Evolutionary conservation across 2,113 vertebrate species (phyloP).

Genomic region (Electrona antarctica): DNA sequence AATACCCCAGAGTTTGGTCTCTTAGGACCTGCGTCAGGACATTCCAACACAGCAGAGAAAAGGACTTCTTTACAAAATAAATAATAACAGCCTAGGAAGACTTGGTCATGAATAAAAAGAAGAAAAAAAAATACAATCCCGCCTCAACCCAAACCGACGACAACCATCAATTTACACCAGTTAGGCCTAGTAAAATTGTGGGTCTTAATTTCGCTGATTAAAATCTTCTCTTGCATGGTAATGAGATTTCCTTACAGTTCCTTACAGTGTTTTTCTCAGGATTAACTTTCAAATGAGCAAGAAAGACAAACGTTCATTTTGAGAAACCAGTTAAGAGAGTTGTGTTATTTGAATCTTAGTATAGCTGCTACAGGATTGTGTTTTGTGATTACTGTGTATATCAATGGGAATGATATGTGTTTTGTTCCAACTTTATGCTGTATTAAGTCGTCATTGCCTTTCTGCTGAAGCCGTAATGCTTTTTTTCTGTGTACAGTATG

Average conservation of each 20-base stretch:
- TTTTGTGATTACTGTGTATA: no score
- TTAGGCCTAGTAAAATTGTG: not conserved
- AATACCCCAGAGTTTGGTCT: not conserved
- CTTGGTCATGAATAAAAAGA: slow-evolving; percentile 8
- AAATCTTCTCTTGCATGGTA: not conserved
- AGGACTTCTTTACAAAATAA: not conserved
- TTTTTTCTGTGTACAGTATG: no score
- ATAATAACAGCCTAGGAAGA: not conserved
- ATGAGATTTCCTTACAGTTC: not conserved
- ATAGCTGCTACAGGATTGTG: no score
- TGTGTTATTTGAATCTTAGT: no score
- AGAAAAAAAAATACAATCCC: not conserved
- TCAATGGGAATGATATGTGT: no score
- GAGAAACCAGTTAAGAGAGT: not conserved
- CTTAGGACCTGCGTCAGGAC: slow-evolving; percentile 9
- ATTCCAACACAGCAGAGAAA: slow-evolving; percentile 1
- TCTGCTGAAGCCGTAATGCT: no score
- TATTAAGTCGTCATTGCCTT: no score
- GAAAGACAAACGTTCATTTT: not conserved
- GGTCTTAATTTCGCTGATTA: slow-evolving; percentile 2
- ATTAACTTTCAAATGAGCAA: not conserved
- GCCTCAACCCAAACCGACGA: slow-evolving; percentile 10
- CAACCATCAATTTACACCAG: slow-evolving; percentile 14
- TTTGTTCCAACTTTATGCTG: no score
- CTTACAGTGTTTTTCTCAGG: not conserved